phyloP scores from a whole-genome alignment of 2,888 invertebrate species.

The Troglohyphantes excavatus region DNA sequence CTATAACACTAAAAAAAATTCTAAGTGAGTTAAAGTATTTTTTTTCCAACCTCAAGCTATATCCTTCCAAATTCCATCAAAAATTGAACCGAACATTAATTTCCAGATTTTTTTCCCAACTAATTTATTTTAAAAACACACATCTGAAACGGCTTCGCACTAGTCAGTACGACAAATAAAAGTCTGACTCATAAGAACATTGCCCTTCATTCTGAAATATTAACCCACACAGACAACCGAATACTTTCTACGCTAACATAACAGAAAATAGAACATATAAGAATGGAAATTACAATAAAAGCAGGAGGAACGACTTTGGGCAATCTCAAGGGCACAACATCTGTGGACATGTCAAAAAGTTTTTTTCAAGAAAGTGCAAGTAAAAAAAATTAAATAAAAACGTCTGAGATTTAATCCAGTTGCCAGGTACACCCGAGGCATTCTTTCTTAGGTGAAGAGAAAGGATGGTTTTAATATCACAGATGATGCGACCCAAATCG shows the following conservation, averaged over 20 bases:
- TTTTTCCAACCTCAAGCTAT: too few relatives aligned
- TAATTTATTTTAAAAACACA: too few relatives aligned
- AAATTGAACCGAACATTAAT: too few relatives aligned
- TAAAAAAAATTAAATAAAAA: not conserved
- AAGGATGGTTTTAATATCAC: not conserved
- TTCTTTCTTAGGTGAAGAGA: slow-evolving; percentile 14
- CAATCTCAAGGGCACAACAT: slow-evolving; percentile 33
- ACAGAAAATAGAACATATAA: not conserved
- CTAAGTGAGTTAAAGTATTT: too few relatives aligned
- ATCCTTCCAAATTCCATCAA: too few relatives aligned
- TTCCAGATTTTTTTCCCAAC: too few relatives aligned
- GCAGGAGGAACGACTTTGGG: not conserved
- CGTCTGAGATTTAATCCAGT: not conserved
- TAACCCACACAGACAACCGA: slow-evolving; percentile 31
- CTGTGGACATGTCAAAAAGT: slow-evolving; percentile 47
- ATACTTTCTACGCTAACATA: not conserved
- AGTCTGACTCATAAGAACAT: slow-evolving; percentile 1
- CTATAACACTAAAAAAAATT: too few relatives aligned
- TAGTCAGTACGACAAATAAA: too few relatives aligned
- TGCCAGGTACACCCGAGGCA: not conserved
- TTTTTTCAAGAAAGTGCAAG: not conserved
- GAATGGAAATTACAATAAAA: slow-evolving; percentile 1
- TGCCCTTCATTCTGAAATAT: slow-evolving; percentile 12
- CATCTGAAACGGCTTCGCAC: too few relatives aligned
- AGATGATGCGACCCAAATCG: slow-evolving; percentile 41